These are phyloP conservation scores for Gambusia affinis DNA, from an alignment of 2,113 vertebrate genomes.

Conservation along the genomic window DNA sequence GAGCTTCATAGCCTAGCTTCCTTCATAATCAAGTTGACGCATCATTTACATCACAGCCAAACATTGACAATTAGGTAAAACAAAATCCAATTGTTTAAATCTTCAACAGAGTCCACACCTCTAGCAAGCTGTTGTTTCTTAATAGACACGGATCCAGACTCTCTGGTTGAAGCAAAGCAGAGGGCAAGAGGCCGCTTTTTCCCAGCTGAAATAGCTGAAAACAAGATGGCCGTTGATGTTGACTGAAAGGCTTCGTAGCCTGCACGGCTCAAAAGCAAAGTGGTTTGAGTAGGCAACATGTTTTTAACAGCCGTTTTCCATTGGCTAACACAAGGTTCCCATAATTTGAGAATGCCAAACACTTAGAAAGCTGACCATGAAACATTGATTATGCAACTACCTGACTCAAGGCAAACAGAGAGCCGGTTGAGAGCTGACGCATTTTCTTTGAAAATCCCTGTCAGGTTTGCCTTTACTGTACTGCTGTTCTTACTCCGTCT, in stretches of 20 bases:
- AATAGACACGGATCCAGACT: no score
- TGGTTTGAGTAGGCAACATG: background rate
- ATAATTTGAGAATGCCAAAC: background rate
- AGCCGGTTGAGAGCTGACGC: background rate
- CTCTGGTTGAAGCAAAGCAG: no score
- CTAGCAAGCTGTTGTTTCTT: no score
- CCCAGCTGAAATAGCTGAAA: no score
- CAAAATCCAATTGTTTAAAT: no score
- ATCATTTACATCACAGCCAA: no score
- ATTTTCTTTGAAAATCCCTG: constrained; percentile 3
- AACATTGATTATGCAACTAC: background rate
- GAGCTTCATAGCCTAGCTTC: no score
- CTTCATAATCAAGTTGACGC: no score
- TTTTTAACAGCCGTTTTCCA: background rate
- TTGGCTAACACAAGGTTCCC: background rate
- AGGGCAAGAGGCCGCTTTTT: no score
- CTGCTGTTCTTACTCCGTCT: constrained; percentile 11
- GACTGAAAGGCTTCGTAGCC: background rate
- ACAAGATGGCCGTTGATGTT: background rate
- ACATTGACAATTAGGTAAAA: no score
- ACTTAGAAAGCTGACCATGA: background rate
- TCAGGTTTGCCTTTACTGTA: constrained; percentile 29
- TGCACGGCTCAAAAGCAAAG: background rate
- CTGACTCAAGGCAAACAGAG: background rate
- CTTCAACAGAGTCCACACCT: no score